Conservation (phyloP, 2,113 vertebrate genomes). For the Gnathonemus echidnorhynchus region DNA sequence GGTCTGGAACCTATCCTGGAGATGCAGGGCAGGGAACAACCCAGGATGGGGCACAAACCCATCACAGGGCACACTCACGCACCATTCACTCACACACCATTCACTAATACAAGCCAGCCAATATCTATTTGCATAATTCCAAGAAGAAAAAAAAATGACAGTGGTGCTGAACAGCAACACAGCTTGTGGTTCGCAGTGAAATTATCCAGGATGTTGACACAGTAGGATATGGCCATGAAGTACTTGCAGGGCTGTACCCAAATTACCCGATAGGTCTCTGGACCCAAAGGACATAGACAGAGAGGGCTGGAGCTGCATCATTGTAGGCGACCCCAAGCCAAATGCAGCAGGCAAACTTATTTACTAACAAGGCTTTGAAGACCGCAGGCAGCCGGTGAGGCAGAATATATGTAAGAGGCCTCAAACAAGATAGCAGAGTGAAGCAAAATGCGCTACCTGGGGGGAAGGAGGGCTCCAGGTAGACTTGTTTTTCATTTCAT, state of each 20-base stretch:
- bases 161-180: background rate
- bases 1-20: too few relatives aligned
- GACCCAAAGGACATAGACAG: background rate
- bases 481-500: background rate
- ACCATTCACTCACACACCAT: too few relatives aligned
- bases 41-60: too few relatives aligned
- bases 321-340: background rate
- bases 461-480: background rate
- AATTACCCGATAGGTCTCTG: background rate
- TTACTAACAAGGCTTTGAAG: conserved; percentile 2
- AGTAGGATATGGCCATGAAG: background rate
- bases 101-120: too few relatives aligned
- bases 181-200: background rate
- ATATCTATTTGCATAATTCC: background rate
- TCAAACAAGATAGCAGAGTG: background rate
- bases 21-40: too few relatives aligned
- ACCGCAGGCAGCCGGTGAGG: background rate
- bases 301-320: background rate
- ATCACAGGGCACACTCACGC: too few relatives aligned
- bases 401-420: background rate
- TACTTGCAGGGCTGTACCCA: background rate
- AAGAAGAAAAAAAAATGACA: background rate
- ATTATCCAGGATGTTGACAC: background rate
- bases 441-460: background rate
- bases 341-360: background rate